Evolutionary conservation across 2,888 invertebrate species (phyloP).

Genomic region (Pemphredon lugubris): DNA sequence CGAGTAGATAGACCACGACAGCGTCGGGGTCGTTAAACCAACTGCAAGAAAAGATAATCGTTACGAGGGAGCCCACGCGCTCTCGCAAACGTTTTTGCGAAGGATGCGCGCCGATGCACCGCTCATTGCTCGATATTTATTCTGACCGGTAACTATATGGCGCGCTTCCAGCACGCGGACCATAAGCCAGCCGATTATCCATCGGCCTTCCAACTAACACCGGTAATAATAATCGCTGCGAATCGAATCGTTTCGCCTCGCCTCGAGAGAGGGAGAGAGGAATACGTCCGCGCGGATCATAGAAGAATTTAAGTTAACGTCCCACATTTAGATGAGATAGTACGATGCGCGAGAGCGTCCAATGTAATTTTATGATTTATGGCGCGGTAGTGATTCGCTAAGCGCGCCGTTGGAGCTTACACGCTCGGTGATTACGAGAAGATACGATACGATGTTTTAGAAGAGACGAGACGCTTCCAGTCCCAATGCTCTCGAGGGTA

Average conservation of each 20-base stretch:
- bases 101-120: constrained; percentile 9
- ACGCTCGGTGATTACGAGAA: constrained; percentile 23
- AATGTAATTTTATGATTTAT: constrained; percentile 40
- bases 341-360: constrained; percentile 20
- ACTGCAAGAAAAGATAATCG: constrained; percentile 33
- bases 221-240: not conserved
- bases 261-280: not conserved
- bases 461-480: not conserved
- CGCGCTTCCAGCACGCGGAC: constrained; percentile 10
- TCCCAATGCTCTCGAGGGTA: constrained; percentile 7
- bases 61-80: constrained; percentile 36
- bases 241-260: constrained; percentile 13
- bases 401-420: constrained; percentile 9
- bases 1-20: constrained; percentile 12
- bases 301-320: constrained; percentile 5
- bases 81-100: constrained; percentile 8
- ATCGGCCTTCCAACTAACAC: constrained; percentile 20
- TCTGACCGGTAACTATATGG: constrained; percentile 5
- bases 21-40: constrained; percentile 24
- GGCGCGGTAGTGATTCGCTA: constrained; percentile 11
- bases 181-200: constrained; percentile 20
- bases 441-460: constrained; percentile 19
- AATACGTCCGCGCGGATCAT: not conserved
- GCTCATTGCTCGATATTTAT: constrained; percentile 38
- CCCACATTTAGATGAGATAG: constrained; percentile 13